Base-by-base conservation (phyloP, 2,113 vertebrate species). In the Harpagus bidentatus region DNA sequence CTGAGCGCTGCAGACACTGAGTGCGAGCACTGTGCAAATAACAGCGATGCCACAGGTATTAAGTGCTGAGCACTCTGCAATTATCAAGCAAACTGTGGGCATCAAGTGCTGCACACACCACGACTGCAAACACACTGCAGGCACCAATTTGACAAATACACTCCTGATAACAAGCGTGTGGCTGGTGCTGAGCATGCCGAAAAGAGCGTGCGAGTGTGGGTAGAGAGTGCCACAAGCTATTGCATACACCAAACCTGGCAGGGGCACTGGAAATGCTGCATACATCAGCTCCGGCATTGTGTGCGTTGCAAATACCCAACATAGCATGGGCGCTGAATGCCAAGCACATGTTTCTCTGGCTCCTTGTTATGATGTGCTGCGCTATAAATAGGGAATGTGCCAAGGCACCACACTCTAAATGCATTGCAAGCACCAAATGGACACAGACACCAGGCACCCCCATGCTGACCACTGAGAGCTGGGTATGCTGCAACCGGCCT, bases 21-120 rank as follows among this genome's bases (percentile, higher is more conserved):
- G 71, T 4, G 62, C 3, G 1, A 94, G 52, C 48, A 1, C 93
- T 73, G 82, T 82, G 90, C 93, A 96, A 95, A 92, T 45, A 91
- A 71, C 58, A 71, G 71, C 1, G 34, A 77, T 97, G 90, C 96
- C 95, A 95, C 96, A 93, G 96, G 96, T 96, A 95, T 95, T 97
- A 96, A 97, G 84, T 85, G 92, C 74, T 66, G 82, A 96, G 84
- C 90, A 86, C 95, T 96, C 74, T 65, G 82, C 91, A 96, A 95
- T 97, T 94, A 96, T 91, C 87, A 96, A 83, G 66, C 74, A 89
- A 91, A 90, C 92, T 3, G 20, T 86, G 95, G 90, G 95, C 90
- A 96, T 85, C 73, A n/a, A 89, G 82, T 8, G 0, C 82, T 38
- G 53, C 16, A 34, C 70, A 56, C 73, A 52, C 81, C 81, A 25